Base-by-base conservation (phyloP, 2,113 vertebrate genomes). In the Hassar affinis region DNA sequence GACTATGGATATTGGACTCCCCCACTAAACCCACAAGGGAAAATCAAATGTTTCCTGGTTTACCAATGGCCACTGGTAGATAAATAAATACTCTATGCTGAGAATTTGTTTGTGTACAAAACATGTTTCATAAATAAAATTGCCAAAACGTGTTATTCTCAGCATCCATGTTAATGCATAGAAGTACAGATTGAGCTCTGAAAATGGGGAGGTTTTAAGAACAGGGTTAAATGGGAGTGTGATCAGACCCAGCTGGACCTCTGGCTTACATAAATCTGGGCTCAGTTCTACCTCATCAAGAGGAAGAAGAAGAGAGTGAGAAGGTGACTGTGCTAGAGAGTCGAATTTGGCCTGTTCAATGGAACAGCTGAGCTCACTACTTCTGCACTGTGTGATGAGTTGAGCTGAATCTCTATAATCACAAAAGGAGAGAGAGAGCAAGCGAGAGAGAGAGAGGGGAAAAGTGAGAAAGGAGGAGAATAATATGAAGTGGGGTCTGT, bases 321-420 rank as follows among this genome's bases (percentile, higher is more conserved):
- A 85, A 87, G 85, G 64, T 33, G 59, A 56, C 25, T 76, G 68
- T 79, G 84, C 85, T 85, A 85, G 86, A 89, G 89, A 90, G 88
- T 87, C 72, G 85, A 90, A 89, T 85, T 90, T 92, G 91, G 91
- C 90, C 68, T 52, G 85, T n/a, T 49, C 62, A 54, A 80, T 90
- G 92, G 94, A 93, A 92, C 86, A 90, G 88, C 88, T 93, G 92
- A 93, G 90, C 89, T 91, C 91, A 92, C 86, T 68, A 80, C 75
- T 79, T 85, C 82, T 85, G 88, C 86, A 90, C 87, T 91, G 87
- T 82, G 87, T 91, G 90, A 94, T 91, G 91, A 91, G 86, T 86
- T 56, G 84, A 87, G 86, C 87, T 57, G 86, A 89, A 81, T 88
- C 52, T 56, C 45, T 79, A 59, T 84, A 82, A 86, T 51, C 76